Evolutionary conservation across 1,140 invertebrate species (phyloP), one percentile per base, ranked within the genome.

Genomic region (Megalopta genalis): DNA sequence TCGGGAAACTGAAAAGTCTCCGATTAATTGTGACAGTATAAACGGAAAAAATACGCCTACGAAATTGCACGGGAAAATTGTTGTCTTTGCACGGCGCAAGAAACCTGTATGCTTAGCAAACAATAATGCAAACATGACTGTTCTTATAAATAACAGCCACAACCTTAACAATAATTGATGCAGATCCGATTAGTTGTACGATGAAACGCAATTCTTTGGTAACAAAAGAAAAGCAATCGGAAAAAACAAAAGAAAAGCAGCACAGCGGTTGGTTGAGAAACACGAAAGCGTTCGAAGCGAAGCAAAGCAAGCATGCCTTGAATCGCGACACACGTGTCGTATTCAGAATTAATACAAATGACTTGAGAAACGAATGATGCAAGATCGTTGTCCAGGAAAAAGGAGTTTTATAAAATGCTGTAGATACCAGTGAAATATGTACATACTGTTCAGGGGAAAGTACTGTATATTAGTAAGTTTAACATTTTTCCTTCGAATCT

Each of bases 41-140:
- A 71, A 71, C 4, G 10, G 12, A 2, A 73, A 65, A 57, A 1
- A n/a, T 27, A 23, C 42, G 2, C 14, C 67, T 1, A 27, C 21
- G 57, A 71, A 80, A 1, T 67, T 73, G 32, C 68, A 79, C 0
- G 67, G 16, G 2, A 85, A 82, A 67, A 62, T 86, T 23, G 27
- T 87, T 49, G 42, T 88, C 3, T 65, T 87, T 21, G 75, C 65
- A 4, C 77, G 81, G 49, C 83, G 88, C n/a, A 84, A 73, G 27
- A 89, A 75, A 77, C 82, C 84, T 9, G 72, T 88, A 7, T 67
- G 73, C 25, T 73, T 91, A 21, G 80, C 81, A 16, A 84, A 90
- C 46, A 85, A 59, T 46, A 86, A 86, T 8, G 82, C 83, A 9
- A 84, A 87, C 14, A 85, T 86, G 82, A 88, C 82, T 21, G 54